Base-by-base conservation (phyloP, 2,113 vertebrate species). In the Laticauda colubrina region DNA sequence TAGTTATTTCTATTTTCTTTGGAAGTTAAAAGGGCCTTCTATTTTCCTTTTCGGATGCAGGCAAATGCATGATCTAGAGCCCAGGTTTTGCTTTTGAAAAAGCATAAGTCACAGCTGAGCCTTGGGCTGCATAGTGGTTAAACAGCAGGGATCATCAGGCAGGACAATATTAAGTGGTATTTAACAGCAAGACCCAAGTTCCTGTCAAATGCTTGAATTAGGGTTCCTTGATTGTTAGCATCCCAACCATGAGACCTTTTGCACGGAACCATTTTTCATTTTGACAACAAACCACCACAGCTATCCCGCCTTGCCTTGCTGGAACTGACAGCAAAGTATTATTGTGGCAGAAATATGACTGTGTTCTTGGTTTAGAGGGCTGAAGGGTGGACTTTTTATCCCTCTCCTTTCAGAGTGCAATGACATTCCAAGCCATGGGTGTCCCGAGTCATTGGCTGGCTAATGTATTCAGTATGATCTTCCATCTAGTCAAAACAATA, bases 221-320 rank as follows among this genome's bases (percentile, higher is more conserved):
- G 96, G 94, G 95, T 89, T 97, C 95, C 97, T 97, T 97, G 97
- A 97, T 97, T 97, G 97, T 97, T 97, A 96, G 96, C 97, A 97
- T 97, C 97, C 96, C 97, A 95, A 96, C 95, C 95, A 95, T 39
- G 94, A 97, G 98, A 98, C 98, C 98, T 98, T 98, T 97, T 97
- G 97, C 96, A 96, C 97, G n/a, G 96, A 95, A 95, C 96, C 97
- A 98, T 98, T 98, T 98, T 98, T 98, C 98, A 98, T 98, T 97
- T 95, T 98, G 98, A 98, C 98, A 98, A 97, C 97, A 97, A 97
- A 97, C 97, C 97, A 97, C 97, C 95, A 94, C 93, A 95, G 96
- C 96, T 96, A 95, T 97, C 95, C 97, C 94, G 93, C 2, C 95
- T 15, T 96, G 96, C 97, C 96, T 97, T 96, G 96, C 96, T 97